These are phyloP conservation scores for Habrosyne pyritoides DNA, from an alignment of 2,888 invertebrate genomes.

Conservation along the genomic window DNA sequence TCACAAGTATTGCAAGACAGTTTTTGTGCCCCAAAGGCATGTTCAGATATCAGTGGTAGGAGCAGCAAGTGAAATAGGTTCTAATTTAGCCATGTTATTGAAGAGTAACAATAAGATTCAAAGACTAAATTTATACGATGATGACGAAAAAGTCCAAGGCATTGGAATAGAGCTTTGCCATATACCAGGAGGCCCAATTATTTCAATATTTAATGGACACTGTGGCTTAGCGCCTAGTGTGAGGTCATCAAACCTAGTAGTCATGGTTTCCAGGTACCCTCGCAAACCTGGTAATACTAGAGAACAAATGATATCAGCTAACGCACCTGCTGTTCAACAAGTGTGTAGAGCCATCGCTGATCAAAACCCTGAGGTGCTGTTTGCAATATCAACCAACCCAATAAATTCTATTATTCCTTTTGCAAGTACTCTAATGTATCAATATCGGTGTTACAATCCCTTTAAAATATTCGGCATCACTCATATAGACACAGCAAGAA, in stretches of 20 bases:
- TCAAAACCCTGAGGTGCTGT: slow-evolving; percentile 52
- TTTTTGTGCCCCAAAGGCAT: slow-evolving; percentile 29
- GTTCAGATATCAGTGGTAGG: slow-evolving; percentile 64
- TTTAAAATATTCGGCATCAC: slow-evolving; percentile 63
- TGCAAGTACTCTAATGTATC: slow-evolving; percentile 50
- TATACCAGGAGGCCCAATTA: slow-evolving; percentile 50
- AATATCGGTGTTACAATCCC: slow-evolving; percentile 56
- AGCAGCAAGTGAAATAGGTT: slow-evolving; percentile 55
- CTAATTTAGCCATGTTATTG: slow-evolving; percentile 54
- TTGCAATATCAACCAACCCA: slow-evolving; percentile 62
- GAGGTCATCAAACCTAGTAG: slow-evolving; percentile 46
- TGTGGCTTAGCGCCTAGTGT: slow-evolving; percentile 43
- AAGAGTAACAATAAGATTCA: slow-evolving; percentile 55
- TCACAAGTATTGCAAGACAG: slow-evolving; percentile 13
- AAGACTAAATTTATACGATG: slow-evolving; percentile 55
- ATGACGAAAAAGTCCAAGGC: slow-evolving; percentile 48
- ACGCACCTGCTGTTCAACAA: slow-evolving; percentile 50
- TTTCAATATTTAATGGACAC: slow-evolving; percentile 42
- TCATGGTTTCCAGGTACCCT: slow-evolving; percentile 51
- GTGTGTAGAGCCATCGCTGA: slow-evolving; percentile 53
- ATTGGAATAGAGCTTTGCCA: slow-evolving; percentile 51
- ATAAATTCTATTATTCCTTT: slow-evolving; percentile 64
- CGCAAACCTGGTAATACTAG: slow-evolving; percentile 44
- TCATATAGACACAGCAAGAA: slow-evolving; percentile 56
- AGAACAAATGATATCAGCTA: slow-evolving; percentile 55